A percentile compares a stretch with the other conserved stretches of the same genome.
Conservation (phyloP, 2,888 invertebrate genomes). For the Epistrophella euchroma region DNA sequence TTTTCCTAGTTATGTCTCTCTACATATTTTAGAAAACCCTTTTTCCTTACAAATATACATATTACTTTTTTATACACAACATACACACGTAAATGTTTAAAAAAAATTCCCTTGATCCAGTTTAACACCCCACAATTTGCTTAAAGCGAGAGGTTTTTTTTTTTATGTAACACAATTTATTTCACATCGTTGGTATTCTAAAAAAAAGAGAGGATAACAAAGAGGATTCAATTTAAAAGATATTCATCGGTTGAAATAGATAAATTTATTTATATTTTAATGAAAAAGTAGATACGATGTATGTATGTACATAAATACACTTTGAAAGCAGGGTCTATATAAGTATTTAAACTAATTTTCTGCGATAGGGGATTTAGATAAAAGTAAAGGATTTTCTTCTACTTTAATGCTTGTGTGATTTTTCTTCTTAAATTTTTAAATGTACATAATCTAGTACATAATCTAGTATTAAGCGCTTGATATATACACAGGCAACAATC, state of each 20-base stretch:
- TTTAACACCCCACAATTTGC: slow-evolving; percentile 61
- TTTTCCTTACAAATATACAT: background rate
- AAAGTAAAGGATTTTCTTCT: slow-evolving; percentile 45
- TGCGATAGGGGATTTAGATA: background rate
- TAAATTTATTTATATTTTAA: slow-evolving; percentile 65
- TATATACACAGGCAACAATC: too few relatives aligned
- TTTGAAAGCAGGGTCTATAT: slow-evolving; percentile 30
- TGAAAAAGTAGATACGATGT: slow-evolving; percentile 27
- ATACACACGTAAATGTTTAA: slow-evolving; percentile 18
- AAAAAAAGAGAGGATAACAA: slow-evolving; percentile 6
- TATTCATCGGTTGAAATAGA: slow-evolving; percentile 52
- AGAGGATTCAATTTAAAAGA: slow-evolving; percentile 20
- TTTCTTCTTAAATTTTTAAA: slow-evolving; percentile 21
- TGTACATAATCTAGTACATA: too few relatives aligned
- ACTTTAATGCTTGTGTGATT: slow-evolving; percentile 56
- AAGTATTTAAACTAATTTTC: background rate
- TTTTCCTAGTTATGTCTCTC: too few relatives aligned
- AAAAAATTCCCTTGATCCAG: slow-evolving; percentile 50
- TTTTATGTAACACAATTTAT: slow-evolving; percentile 24
- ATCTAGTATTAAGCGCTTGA: too few relatives aligned
- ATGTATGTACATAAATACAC: slow-evolving; percentile 44
- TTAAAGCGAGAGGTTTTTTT: slow-evolving; percentile 59
- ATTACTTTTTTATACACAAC: background rate
- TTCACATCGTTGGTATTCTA: slow-evolving; percentile 27
- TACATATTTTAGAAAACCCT: background rate